Evolutionary conservation across 2,888 invertebrate species (phyloP).

Genomic region (Scaptomyza polygonia): DNA sequence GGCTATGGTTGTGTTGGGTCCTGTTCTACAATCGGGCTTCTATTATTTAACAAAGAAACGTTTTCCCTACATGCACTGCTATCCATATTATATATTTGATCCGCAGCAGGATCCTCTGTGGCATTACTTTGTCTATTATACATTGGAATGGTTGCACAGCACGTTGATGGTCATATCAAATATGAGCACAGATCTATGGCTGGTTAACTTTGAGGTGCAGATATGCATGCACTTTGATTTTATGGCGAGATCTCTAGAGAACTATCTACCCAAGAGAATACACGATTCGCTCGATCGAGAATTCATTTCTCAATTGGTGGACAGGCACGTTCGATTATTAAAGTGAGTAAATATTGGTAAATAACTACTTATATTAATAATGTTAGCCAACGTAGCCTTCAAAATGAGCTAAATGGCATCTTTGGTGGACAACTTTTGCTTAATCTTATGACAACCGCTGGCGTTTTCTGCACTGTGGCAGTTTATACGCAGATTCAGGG

Average conservation of each 20-base stretch:
- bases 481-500: conserved; percentile 44
- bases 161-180: conserved; percentile 43
- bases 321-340: conserved; percentile 27
- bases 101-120: conserved; percentile 31
- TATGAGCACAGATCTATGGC: conserved; percentile 60
- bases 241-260: conserved; percentile 54
- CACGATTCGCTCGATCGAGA: conserved; percentile 28
- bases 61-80: conserved; percentile 43
- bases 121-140: conserved; percentile 44
- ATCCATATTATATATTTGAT: conserved; percentile 41
- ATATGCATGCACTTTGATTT: conserved; percentile 76
- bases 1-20: conserved; percentile 32
- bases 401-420: conserved; percentile 48
- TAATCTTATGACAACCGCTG: conserved; percentile 43
- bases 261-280: conserved; percentile 49
- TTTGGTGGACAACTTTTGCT: conserved; percentile 52
- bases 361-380: too few relatives aligned
- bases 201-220: conserved; percentile 67
- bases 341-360: too few relatives aligned
- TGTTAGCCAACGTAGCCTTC: conserved; percentile 27
- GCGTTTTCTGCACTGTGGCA: conserved; percentile 44
- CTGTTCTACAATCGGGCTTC: conserved; percentile 31
- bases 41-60: conserved; percentile 1
- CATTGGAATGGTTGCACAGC: conserved; percentile 53
- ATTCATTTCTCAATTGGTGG: conserved; percentile 43